A percentile compares a stretch with the other conserved stretches of the same genome.
These are phyloP conservation scores for Sarcoramphus papa DNA, from an alignment of 2,797 vertebrate genomes.

Conservation along the genomic window DNA sequence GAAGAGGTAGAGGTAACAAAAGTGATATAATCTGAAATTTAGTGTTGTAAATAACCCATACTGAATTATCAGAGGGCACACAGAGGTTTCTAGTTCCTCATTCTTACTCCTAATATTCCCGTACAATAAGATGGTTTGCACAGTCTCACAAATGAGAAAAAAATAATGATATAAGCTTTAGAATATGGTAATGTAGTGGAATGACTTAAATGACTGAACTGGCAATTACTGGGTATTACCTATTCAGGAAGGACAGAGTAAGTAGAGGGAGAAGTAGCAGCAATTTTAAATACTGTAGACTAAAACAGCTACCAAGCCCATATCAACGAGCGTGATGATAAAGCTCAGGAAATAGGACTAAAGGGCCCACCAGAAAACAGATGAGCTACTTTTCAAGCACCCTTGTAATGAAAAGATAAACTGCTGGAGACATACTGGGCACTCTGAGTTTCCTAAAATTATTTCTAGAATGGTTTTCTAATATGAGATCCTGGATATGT, in stretches of 20 bases:
- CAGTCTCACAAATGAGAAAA: not conserved
- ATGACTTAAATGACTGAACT: not conserved
- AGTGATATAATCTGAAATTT: not conserved
- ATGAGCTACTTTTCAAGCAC: not conserved
- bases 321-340: not conserved
- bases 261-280: not conserved
- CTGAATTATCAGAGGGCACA: not conserved
- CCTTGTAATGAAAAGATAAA: not conserved
- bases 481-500: not conserved
- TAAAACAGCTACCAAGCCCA: fast-evolving
- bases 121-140: not conserved
- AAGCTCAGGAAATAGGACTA: not conserved
- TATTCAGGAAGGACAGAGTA: not conserved
- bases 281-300: not conserved
- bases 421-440: not conserved
- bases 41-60: not conserved
- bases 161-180: not conserved
- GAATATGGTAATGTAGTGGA: not conserved
- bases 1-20: not conserved
- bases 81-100: not conserved
- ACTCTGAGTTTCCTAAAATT: not conserved
- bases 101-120: not conserved
- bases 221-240: not conserved
- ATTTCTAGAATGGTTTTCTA: not conserved
- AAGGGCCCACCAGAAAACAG: not conserved